phyloP scores from a whole-genome alignment of 2,113 vertebrate species.

The Myotis yumanensis region DNA sequence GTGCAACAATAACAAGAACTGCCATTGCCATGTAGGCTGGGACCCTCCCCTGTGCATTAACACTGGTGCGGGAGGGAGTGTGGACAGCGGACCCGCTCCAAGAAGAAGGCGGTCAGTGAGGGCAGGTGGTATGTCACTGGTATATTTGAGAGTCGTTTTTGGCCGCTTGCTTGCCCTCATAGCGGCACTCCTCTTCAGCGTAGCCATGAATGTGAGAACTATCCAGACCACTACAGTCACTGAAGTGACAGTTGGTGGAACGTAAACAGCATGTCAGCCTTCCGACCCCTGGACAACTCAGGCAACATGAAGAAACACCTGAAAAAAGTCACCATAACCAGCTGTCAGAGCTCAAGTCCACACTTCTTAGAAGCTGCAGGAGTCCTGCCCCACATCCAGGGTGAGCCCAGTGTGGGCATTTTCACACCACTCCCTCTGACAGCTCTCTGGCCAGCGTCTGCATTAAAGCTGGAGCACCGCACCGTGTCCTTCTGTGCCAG shows the following conservation, averaged over 20 bases:
- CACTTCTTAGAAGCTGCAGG: rapidly evolving
- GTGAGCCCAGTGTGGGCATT: rapidly evolving
- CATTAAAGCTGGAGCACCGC: conserved; percentile 1
- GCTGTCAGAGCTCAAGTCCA: not conserved
- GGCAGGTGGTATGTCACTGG: rapidly evolving
- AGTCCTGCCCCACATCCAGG: rapidly evolving
- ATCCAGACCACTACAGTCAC: rapidly evolving
- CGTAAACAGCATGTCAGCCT: not conserved
- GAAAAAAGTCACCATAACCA: not conserved
- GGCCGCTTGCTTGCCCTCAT: not conserved
- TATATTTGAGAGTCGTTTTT: not conserved
- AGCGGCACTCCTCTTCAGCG: not conserved
- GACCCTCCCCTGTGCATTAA: conserved; percentile 58
- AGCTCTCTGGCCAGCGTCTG: rapidly evolving
- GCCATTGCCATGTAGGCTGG: conserved; percentile 80
- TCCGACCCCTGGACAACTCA: rapidly evolving
- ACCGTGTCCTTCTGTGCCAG: too few species aligned
- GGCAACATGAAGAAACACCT: too few species aligned
- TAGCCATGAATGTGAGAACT: not conserved
- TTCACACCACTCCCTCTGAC: not conserved
- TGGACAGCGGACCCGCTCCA: not conserved
- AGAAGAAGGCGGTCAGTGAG: rapidly evolving
- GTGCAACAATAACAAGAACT: conserved; percentile 62
- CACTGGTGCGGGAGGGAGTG: conserved; percentile 50
- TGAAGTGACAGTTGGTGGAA: rapidly evolving